phyloP scores from a whole-genome alignment of 2,797 vertebrate species.

The Neomorphus geoffroyi region DNA sequence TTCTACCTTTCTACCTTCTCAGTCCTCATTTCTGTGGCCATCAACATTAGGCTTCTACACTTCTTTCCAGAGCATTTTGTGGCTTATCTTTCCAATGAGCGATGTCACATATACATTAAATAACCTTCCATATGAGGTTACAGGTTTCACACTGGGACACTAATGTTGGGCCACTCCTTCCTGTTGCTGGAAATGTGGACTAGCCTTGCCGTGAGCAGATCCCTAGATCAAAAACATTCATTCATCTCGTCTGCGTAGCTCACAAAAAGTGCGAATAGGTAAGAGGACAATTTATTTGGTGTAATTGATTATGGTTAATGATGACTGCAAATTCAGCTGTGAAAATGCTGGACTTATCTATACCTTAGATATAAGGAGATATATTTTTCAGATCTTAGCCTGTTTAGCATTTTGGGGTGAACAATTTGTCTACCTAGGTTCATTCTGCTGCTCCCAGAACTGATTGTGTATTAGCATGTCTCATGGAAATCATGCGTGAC shows the following conservation, averaged over 20 bases:
- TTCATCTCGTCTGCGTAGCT: not conserved
- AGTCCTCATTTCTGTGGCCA: not conserved
- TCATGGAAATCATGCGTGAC: constrained; percentile 46
- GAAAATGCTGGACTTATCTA: not conserved
- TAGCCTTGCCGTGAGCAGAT: not conserved
- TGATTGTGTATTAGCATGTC: constrained; percentile 32
- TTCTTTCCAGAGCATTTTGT: not conserved
- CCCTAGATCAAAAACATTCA: not conserved
- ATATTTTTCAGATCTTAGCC: not conserved
- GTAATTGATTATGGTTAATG: not conserved
- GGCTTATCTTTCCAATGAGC: fast-evolving
- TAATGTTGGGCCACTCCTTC: not conserved
- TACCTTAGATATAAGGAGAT: not conserved
- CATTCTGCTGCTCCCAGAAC: constrained; percentile 28
- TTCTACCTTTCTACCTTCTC: not conserved
- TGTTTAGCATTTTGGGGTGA: constrained; percentile 17
- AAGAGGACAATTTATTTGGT: not conserved
- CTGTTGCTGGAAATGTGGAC: not conserved
- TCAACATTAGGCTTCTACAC: not conserved
- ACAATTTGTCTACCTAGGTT: constrained; percentile 21
- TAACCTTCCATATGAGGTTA: not conserved
- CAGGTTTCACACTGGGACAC: not conserved
- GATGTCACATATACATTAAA: not conserved
- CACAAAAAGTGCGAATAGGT: not conserved
- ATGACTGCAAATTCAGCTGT: not conserved